A percentile compares a stretch with the other conserved stretches of the same genome.
Conservation (phyloP, 2,888 invertebrate species). For the Rhagophthalmus giganteus region DNA sequence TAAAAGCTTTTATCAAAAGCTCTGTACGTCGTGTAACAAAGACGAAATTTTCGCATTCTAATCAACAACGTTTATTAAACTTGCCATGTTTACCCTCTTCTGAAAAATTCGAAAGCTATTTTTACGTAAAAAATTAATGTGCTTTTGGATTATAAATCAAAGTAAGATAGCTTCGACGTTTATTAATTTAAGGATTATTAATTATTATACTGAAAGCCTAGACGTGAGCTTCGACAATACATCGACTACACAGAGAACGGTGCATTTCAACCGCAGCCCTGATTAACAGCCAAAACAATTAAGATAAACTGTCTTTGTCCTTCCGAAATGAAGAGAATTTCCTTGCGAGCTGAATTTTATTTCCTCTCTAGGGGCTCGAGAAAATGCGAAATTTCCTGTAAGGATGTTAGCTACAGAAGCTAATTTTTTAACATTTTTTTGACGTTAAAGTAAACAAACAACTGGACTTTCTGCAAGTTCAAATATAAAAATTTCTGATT, state of each 20-base stretch:
- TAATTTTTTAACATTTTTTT: background rate
- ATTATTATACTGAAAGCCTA: conserved; percentile 4
- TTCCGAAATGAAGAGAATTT: conserved; percentile 10
- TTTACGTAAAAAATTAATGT: too few species aligned
- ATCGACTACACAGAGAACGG: conserved; percentile 6
- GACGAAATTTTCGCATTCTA: too few species aligned
- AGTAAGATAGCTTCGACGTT: too few species aligned
- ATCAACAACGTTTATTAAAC: too few species aligned
- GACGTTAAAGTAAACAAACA: conserved; percentile 11
- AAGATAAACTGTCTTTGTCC: conserved; percentile 24
- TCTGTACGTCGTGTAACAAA: background rate
- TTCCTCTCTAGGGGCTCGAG: background rate
- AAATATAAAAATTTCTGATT: conserved; percentile 18
- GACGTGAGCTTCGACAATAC: conserved; percentile 14
- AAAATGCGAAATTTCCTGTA: background rate
- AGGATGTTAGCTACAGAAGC: background rate
- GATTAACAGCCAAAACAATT: conserved; percentile 30
- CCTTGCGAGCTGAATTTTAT: conserved; percentile 13
- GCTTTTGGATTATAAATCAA: too few species aligned
- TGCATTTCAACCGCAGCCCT: conserved; percentile 9
- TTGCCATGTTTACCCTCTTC: too few species aligned
- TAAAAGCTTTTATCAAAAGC: background rate
- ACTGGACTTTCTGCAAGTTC: conserved; percentile 1
- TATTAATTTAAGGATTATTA: too few species aligned
- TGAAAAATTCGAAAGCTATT: too few species aligned